phyloP scores from a whole-genome alignment of 2,888 invertebrate species.

The Lasius fuliginosus region DNA sequence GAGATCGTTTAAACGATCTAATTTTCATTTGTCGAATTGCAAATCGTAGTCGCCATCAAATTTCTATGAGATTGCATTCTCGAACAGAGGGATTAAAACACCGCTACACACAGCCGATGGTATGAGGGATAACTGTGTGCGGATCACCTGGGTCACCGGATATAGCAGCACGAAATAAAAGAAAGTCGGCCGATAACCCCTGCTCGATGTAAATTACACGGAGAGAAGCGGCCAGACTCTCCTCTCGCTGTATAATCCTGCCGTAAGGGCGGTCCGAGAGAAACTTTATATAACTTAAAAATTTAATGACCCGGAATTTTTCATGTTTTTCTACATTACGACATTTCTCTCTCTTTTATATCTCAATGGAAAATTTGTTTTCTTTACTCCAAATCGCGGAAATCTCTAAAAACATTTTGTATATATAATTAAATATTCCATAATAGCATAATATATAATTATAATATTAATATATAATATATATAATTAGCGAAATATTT shows the following conservation, averaged over 20 bases:
- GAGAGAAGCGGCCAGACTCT: conserved; percentile 13
- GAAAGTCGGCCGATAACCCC: conserved; percentile 35
- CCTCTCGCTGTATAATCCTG: conserved; percentile 6
- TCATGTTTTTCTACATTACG: neutral
- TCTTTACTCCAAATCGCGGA: neutral
- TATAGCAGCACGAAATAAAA: conserved; percentile 26
- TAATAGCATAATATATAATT: too few species aligned
- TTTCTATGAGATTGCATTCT: neutral
- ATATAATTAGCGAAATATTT: neutral
- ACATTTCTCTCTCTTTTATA: neutral
- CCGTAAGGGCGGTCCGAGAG: neutral
- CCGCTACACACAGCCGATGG: neutral
- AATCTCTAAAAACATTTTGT: neutral
- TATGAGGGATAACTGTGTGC: conserved; percentile 8
- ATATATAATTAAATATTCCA: neutral
- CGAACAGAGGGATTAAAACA: conserved; percentile 12
- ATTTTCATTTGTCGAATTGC: conserved; percentile 6
- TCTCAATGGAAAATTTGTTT: neutral
- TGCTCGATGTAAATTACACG: conserved; percentile 24
- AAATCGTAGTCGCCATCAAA: neutral
- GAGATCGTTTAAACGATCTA: neutral
- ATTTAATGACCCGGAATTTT: neutral
- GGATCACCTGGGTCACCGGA: conserved; percentile 34
- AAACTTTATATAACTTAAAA: conserved; percentile 18
- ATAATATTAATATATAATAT: neutral